A percentile compares a stretch with the other conserved stretches of the same genome.
These are phyloP conservation scores for Sitta europaea DNA, from an alignment of 2,113 vertebrate genomes.

Conservation along the genomic window DNA sequence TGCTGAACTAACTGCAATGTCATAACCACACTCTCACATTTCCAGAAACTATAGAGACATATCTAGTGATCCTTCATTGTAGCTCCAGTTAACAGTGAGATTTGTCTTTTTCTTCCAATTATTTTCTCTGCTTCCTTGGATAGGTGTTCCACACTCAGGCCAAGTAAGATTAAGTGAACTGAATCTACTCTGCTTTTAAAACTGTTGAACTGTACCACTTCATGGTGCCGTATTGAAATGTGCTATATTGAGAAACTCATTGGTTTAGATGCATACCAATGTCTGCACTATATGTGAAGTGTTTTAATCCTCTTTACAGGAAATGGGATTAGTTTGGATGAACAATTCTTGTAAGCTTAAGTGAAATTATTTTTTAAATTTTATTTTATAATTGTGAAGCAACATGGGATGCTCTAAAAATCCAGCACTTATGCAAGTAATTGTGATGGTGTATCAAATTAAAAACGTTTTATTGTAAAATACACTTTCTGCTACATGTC, in stretches of 20 bases:
- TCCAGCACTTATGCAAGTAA: not conserved
- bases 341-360: not conserved
- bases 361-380: not conserved
- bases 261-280: not conserved
- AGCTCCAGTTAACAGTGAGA: not conserved
- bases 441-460: not conserved
- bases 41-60: not conserved
- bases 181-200: not conserved
- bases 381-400: not conserved
- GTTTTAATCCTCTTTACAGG: not conserved
- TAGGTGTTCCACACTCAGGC: not conserved
- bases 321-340: not conserved
- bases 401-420: not conserved
- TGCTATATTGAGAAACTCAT: not conserved
- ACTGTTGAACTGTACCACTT: not conserved
- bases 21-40: not conserved
- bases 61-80: not conserved
- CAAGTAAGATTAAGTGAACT: not conserved
- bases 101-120: not conserved
- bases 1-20: not conserved
- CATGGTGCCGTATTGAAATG: not conserved
- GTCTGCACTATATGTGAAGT: not conserved
- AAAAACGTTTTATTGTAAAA: not conserved
- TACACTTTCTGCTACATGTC: not conserved
- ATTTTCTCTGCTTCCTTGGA: not conserved